A percentile compares a stretch with the other conserved stretches of the same genome.
These are phyloP conservation scores for Acleris literana DNA, from an alignment of 2,888 invertebrate species.

Conservation along the genomic window DNA sequence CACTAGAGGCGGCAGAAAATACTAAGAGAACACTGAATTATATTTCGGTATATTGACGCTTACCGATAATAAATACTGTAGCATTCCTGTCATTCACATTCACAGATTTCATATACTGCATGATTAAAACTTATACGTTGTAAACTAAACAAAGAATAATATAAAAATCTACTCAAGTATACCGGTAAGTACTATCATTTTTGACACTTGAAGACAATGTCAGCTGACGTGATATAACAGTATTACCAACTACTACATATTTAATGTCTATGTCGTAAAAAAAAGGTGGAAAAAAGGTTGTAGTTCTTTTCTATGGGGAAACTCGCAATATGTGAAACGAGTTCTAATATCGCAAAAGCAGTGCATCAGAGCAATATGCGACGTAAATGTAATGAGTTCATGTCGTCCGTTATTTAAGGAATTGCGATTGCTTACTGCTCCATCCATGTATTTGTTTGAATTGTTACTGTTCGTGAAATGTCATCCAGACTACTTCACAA, in stretches of 20 bases:
- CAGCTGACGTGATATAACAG: background rate
- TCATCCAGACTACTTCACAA: too few relatives aligned
- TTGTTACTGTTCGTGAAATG: too few relatives aligned
- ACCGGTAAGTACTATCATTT: background rate
- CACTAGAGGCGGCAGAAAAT: too few relatives aligned
- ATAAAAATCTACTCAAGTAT: background rate
- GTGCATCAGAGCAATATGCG: too few relatives aligned
- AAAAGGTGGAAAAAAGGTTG: background rate
- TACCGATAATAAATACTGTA: conserved; percentile 28
- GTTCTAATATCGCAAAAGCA: too few relatives aligned
- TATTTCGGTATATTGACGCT: background rate
- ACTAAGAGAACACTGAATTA: too few relatives aligned
- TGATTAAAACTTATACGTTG: conserved; percentile 1
- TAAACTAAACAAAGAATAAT: conserved; percentile 9
- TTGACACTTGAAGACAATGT: background rate
- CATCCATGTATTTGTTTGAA: too few relatives aligned
- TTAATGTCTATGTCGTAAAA: background rate
- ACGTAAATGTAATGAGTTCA: too few relatives aligned
- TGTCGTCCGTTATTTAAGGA: too few relatives aligned
- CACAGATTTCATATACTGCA: conserved; percentile 23
- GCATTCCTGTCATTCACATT: conserved; percentile 25
- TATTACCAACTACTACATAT: background rate
- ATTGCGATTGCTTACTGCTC: too few relatives aligned
- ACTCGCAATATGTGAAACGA: too few relatives aligned
- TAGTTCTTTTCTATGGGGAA: too few relatives aligned